These are phyloP conservation scores for Pangasius macronema DNA, from an alignment of 2,797 vertebrate genomes.

Conservation along the genomic window DNA sequence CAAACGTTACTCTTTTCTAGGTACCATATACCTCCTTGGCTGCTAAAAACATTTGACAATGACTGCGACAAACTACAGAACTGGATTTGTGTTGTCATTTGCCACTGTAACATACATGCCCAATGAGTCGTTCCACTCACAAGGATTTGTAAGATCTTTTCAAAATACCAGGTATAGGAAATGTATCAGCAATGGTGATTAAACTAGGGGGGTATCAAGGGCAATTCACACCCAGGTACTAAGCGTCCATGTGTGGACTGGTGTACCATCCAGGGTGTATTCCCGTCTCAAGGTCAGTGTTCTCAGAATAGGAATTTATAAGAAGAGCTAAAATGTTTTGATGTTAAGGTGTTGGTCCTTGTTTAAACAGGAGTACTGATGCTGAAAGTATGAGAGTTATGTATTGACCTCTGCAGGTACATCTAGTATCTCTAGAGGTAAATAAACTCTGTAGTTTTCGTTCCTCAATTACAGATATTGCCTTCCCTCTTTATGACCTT, in stretches of 20 bases:
- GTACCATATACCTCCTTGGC: neutral
- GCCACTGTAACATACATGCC: neutral
- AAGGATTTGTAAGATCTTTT: neutral
- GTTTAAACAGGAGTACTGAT: neutral
- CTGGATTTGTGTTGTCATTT: neutral
- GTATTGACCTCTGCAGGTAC: constrained; percentile 36
- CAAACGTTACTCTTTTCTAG: neutral
- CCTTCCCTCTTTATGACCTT: constrained; percentile 70
- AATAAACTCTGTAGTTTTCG: constrained; percentile 75
- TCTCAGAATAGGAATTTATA: neutral
- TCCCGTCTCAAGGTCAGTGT: neutral
- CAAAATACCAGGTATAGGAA: neutral
- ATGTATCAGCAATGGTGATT: neutral
- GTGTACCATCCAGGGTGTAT: neutral
- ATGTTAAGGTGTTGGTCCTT: neutral
- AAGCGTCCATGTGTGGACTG: neutral
- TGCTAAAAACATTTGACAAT: neutral
- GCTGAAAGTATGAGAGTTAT: neutral
- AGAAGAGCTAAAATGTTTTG: neutral
- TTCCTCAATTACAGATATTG: constrained; percentile 76
- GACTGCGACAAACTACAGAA: neutral
- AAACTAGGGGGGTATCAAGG: neutral
- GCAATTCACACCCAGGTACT: neutral
- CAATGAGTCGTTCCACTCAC: neutral
- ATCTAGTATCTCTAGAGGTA: constrained; percentile 64